Evolutionary conservation across 2,797 vertebrate species (phyloP).

Genomic region (Acanthurus leucopareius): DNA sequence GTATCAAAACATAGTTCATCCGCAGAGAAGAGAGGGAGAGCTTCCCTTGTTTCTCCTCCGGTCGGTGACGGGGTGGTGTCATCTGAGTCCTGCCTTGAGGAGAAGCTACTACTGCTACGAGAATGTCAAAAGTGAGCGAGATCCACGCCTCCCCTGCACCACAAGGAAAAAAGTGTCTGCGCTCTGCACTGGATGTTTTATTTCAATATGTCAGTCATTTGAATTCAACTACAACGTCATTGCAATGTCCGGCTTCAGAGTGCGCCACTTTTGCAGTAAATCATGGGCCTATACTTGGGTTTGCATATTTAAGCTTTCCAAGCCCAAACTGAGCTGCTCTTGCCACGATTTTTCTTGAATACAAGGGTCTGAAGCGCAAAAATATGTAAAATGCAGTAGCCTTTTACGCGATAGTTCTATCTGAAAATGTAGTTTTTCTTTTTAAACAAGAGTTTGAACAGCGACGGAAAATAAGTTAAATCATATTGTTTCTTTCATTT

Average conservation of each 20-base stretch:
- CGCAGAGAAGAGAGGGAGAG: constrained; percentile 63
- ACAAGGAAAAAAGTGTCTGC: constrained; percentile 77
- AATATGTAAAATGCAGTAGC: background rate
- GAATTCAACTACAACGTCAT: constrained; percentile 79
- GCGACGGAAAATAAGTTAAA: background rate
- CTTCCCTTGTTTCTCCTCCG: constrained; percentile 78
- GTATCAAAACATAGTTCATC: constrained; percentile 79
- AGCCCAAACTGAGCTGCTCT: constrained; percentile 14
- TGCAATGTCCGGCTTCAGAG: constrained; percentile 79
- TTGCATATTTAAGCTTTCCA: constrained; percentile 31
- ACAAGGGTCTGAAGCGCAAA: constrained; percentile 6
- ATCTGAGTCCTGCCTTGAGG: constrained; percentile 83
- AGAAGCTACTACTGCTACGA: constrained; percentile 84
- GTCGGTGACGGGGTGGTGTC: constrained; percentile 85
- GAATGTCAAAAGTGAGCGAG: constrained; percentile 85
- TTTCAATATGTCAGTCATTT: constrained; percentile 86
- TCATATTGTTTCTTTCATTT: background rate
- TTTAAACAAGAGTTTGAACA: background rate
- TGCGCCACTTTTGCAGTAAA: constrained; percentile 70
- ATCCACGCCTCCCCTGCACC: constrained; percentile 87
- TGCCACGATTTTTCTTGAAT: constrained; percentile 1
- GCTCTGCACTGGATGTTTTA: constrained; percentile 81
- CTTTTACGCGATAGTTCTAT: background rate
- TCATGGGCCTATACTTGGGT: constrained; percentile 18
- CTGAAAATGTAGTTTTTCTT: too few species aligned